Percentiles rank a stretch among this genome's conserved stretches.
phyloP scores from a whole-genome alignment of 2,888 invertebrate genomes.

The Girardia tigrina region DNA sequence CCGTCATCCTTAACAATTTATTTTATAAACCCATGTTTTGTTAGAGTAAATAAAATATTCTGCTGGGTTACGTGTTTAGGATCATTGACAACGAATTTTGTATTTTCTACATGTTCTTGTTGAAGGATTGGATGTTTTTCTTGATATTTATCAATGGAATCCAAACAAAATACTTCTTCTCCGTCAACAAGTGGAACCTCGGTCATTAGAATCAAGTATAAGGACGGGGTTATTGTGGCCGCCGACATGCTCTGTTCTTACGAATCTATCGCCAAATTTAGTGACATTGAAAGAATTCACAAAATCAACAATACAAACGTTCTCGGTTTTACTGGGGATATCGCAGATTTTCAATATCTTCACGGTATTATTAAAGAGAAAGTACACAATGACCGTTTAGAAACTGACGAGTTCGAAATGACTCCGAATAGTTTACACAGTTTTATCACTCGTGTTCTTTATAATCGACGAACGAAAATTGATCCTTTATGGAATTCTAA shows the following conservation, averaged over 20 bases:
- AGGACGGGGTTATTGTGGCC: constrained; percentile 74
- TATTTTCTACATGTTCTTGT: too few relatives aligned
- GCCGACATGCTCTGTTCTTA: constrained; percentile 85
- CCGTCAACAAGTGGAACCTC: constrained; percentile 83
- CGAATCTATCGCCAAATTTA: constrained; percentile 75
- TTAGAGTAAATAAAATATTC: too few relatives aligned
- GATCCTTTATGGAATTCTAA: constrained; percentile 91
- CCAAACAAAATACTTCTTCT: too few relatives aligned
- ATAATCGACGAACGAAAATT: constrained; percentile 68
- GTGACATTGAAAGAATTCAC: constrained; percentile 66
- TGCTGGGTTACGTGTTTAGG: too few relatives aligned
- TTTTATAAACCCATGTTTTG: too few relatives aligned
- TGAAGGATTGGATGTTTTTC: too few relatives aligned
- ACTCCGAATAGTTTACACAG: constrained; percentile 63
- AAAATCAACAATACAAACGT: constrained; percentile 76
- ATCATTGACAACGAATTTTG: too few relatives aligned
- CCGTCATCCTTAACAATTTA: too few relatives aligned
- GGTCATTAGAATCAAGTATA: constrained; percentile 70
- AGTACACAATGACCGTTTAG: constrained; percentile 13
- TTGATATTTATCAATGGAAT: too few relatives aligned
- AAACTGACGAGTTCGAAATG: constrained; percentile 64
- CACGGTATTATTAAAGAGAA: constrained; percentile 21
- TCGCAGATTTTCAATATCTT: constrained; percentile 79
- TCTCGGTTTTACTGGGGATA: constrained; percentile 81
- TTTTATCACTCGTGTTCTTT: constrained; percentile 84